Base-by-base conservation (phyloP, 2,888 invertebrate genomes). In the Drosophila neoperkinsi region DNA sequence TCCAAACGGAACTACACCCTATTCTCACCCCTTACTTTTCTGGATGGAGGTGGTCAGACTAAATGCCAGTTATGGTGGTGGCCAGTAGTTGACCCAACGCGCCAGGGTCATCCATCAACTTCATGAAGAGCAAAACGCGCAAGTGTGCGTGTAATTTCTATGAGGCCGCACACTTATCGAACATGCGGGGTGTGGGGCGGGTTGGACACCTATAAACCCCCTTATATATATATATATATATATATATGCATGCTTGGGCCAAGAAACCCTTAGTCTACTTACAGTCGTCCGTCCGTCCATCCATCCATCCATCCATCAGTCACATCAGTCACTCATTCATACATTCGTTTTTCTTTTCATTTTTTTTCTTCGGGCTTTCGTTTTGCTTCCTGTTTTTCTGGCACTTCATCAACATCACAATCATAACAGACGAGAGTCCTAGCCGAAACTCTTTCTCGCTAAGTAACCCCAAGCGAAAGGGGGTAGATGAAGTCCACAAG, bases 161-260 rank as follows among this genome's bases (percentile, higher is more conserved):
- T 63, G 62, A 63, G 78, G 81, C 79, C 82, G 79, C 79, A 82
- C 79, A 82, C 82, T 82, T 80, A 80, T 82, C 82, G 79, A 79
- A 77, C 70, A 34, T 43, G 49, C 57, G 5, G 41, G 33, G 16
- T 2, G 41, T 2, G 16, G 38, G 25, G 2, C 21, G 33, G n/a
- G 31, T 16, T 6, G 43, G 34, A 56, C 59, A 78, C 76, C 78
- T 49, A 66, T 65, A 50, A 16, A 3, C 28, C 4, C 46, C 25
- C 21, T 9, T 7, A 7, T 21, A 7, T 6, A 21, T n/a, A 2
- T 41, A 10, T 41, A 11, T 41, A 2, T 41, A 10, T 41, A 11
- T 41, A 2, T 41, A 4, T 16, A 4, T 46, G 30, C 52, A 43
- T 52, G 65, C 11, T 36, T 68, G 33, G 41, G 28, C 60, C 50